Percentiles rank a stretch among this genome's conserved stretches.
phyloP scores from a whole-genome alignment of 2,888 invertebrate species.

The Brachypalpus laphriformis region DNA sequence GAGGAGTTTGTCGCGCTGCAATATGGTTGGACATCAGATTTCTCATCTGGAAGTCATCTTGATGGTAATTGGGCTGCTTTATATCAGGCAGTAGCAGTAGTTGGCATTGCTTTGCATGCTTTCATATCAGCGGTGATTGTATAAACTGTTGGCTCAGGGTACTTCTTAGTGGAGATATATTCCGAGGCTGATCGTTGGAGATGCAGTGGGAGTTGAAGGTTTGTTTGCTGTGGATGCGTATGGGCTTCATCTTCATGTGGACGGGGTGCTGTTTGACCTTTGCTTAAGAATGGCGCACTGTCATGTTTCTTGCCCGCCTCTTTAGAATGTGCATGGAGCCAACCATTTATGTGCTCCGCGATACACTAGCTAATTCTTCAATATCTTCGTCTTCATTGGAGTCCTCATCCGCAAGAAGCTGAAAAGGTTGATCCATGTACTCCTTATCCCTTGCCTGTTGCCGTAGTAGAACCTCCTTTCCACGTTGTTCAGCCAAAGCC shows the following conservation, averaged over 20 bases:
- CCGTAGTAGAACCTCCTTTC: background rate
- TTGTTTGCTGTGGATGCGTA: background rate
- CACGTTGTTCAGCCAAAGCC: background rate
- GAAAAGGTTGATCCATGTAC: background rate
- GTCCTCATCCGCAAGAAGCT: background rate
- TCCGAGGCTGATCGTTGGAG: background rate
- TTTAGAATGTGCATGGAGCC: background rate
- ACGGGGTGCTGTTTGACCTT: background rate
- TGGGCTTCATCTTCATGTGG: background rate
- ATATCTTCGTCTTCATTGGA: background rate
- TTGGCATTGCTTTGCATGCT: background rate
- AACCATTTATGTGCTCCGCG: background rate
- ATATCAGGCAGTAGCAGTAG: background rate
- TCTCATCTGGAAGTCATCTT: background rate
- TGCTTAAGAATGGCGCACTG: background rate
- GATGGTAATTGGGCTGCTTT: background rate
- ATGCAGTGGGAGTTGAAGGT: background rate
- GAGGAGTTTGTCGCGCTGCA: constrained; percentile 54
- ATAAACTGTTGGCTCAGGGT: background rate
- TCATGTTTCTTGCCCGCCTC: background rate
- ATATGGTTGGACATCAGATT: background rate
- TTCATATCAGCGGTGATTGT: background rate
- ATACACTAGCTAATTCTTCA: too few relatives aligned
- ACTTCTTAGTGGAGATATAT: too few relatives aligned
- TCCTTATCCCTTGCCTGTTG: background rate